Conservation (phyloP, 2,888 invertebrate species). For the Euspilapteryx auroguttella region DNA sequence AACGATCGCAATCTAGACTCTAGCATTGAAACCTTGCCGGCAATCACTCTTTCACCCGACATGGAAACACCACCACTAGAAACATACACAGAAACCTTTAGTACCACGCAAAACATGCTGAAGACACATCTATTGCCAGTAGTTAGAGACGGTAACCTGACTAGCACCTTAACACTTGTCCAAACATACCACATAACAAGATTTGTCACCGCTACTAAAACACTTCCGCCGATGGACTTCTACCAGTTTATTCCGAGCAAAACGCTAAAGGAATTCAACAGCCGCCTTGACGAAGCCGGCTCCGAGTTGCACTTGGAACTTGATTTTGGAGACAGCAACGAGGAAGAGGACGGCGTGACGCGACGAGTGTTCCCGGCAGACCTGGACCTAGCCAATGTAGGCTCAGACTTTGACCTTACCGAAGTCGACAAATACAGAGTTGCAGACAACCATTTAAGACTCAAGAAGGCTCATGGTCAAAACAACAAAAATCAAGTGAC, state of each 20-base stretch:
- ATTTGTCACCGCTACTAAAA: constrained; percentile 88
- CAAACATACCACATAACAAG: constrained; percentile 89
- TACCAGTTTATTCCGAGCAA: constrained; percentile 86
- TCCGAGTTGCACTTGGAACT: constrained; percentile 84
- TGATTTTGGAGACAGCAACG: constrained; percentile 82
- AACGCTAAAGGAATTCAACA: constrained; percentile 86
- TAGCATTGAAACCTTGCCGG: constrained; percentile 81
- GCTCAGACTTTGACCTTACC: constrained; percentile 70
- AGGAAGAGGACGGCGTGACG: constrained; percentile 55
- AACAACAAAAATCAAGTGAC: constrained; percentile 50
- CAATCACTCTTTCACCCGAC: constrained; percentile 74
- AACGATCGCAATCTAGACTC: constrained; percentile 72
- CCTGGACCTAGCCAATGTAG: constrained; percentile 71
- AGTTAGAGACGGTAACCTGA: constrained; percentile 71
- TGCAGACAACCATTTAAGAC: constrained; percentile 53
- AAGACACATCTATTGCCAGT: constrained; percentile 90
- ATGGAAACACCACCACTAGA: constrained; percentile 85
- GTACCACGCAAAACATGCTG: constrained; percentile 84
- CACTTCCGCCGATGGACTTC: constrained; percentile 83
- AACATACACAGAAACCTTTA: constrained; percentile 88
- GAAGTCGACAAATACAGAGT: constrained; percentile 68
- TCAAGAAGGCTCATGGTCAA: constrained; percentile 48
- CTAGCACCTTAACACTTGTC: constrained; percentile 77
- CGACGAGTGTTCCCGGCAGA: constrained; percentile 65
- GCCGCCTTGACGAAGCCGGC: constrained; percentile 85